Evolutionary conservation across 1,140 invertebrate species (phyloP), one percentile per base, ranked within the genome.

Genomic region (Hydropsyche tenuis): DNA sequence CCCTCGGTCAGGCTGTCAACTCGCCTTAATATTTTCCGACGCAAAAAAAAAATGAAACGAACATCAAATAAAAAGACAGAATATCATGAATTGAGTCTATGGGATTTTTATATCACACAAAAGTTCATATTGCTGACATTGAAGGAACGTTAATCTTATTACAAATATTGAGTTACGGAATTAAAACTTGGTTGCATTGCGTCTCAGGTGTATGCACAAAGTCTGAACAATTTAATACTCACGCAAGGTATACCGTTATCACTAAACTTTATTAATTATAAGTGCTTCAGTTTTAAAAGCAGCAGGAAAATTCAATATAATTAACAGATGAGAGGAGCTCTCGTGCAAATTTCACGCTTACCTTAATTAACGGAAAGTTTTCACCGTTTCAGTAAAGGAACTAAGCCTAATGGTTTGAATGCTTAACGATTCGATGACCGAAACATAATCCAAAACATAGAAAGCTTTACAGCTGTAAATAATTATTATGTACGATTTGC

Each of bases 11-110:
- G n/a, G 18, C 23, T 23, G 51, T 70, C 69, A 70, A n/a, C 23
- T 69, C 14, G 48, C 66, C 48, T 68, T 68, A 68, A 68, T 68
- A 42, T 37, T 68, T 45, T 68, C 11, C 45, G 42, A 53, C n/a
- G 51, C 7, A 18, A 3, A 20, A 53, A 53, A 53, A 53, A 53
- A 43, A 43, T n/a, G 22, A 53, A 51, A 7, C 20, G n/a, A 20
- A 53, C 51, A 9, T 20, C 25, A 60, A 14, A 53, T 20, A 9
- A 37, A 37, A 37, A 37, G 30, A 9, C 30, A 37, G 9, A 37
- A 37, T 37, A 37, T 37, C 9, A 37, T 9, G 30, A 37, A 37
- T n/a, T n/a, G n/a, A n/a, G n/a, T n/a, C n/a, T n/a, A n/a, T n/a
- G n/a, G n/a, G n/a, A n/a, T n/a, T n/a, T n/a, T n/a, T n/a, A n/a